Percentiles rank a stretch among this genome's conserved stretches.
These are phyloP conservation scores for Lamellibrachia satsuma DNA, from an alignment of 2,888 invertebrate species.

Conservation along the genomic window DNA sequence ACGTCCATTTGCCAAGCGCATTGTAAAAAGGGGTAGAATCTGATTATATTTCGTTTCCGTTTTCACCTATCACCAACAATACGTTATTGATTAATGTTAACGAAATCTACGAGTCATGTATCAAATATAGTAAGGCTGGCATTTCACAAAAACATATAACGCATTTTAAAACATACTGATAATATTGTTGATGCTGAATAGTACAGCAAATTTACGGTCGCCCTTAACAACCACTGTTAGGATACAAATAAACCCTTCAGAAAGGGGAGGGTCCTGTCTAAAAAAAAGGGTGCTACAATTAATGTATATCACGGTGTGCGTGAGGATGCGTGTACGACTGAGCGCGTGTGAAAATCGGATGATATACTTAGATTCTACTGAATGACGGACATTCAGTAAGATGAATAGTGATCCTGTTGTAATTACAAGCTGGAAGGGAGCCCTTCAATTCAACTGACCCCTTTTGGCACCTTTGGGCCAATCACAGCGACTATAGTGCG, in stretches of 20 bases:
- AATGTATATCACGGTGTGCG: not conserved
- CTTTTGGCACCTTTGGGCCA: not conserved
- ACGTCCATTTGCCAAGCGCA: not conserved
- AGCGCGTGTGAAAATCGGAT: conserved; percentile 12
- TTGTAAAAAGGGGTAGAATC: not conserved
- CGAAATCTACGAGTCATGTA: not conserved
- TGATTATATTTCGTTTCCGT: not conserved
- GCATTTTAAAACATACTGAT: no score
- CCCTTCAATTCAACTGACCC: not conserved
- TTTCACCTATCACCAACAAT: not conserved
- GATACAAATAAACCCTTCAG: not conserved
- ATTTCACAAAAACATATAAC: no score
- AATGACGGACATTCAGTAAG: conserved; percentile 10
- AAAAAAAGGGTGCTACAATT: not conserved
- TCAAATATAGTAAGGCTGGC: no score
- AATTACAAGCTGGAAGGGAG: not conserved
- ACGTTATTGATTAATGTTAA: not conserved
- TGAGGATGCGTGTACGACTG: not conserved
- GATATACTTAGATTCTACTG: not conserved
- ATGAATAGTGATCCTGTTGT: not conserved
- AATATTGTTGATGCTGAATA: not conserved
- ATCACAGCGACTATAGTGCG: not conserved
- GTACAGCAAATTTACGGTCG: not conserved
- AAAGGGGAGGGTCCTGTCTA: not conserved
- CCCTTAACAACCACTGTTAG: not conserved